phyloP scores from a whole-genome alignment of 2,113 vertebrate species.

The Halichoerus grypus region DNA sequence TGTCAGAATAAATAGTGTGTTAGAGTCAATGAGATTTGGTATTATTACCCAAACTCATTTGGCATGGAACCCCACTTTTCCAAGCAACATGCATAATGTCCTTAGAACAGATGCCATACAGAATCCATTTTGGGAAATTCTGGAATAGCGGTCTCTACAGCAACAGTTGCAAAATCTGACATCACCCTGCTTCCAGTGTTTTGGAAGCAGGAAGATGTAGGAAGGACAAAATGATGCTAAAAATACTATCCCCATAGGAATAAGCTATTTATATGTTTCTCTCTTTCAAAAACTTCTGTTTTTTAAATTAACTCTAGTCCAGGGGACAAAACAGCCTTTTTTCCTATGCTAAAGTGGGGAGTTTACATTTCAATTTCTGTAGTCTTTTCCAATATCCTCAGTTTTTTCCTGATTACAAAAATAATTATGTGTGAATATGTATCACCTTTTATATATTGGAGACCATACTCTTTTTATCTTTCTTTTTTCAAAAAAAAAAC shows the following conservation, averaged over 20 bases:
- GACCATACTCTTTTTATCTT: neutral
- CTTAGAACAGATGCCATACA: neutral
- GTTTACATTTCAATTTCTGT: neutral
- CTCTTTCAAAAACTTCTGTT: constrained; percentile 25
- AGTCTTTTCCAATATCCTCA: neutral
- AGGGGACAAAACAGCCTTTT: neutral
- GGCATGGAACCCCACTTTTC: neutral
- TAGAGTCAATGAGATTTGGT: neutral
- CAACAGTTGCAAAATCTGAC: constrained; percentile 12
- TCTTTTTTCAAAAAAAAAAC: neutral
- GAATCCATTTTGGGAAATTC: neutral
- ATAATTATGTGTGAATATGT: neutral
- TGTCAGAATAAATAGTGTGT: neutral
- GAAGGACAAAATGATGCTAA: constrained; percentile 34
- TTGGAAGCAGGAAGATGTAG: neutral
- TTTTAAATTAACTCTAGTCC: constrained; percentile 12
- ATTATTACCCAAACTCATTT: constrained; percentile 27
- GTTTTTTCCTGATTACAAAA: constrained; percentile 7
- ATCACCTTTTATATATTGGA: constrained; percentile 21
- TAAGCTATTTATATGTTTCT: constrained; percentile 16
- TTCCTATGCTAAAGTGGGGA: neutral
- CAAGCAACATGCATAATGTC: neutral
- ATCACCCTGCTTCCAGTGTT: neutral
- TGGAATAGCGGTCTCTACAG: neutral
- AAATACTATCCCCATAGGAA: constrained; percentile 19